Percentiles rank a stretch among this genome's conserved stretches.
These are phyloP conservation scores for pig (Sus scrofa) DNA, from an alignment of 2,113 vertebrate species.

Conservation along the genomic window DNA sequence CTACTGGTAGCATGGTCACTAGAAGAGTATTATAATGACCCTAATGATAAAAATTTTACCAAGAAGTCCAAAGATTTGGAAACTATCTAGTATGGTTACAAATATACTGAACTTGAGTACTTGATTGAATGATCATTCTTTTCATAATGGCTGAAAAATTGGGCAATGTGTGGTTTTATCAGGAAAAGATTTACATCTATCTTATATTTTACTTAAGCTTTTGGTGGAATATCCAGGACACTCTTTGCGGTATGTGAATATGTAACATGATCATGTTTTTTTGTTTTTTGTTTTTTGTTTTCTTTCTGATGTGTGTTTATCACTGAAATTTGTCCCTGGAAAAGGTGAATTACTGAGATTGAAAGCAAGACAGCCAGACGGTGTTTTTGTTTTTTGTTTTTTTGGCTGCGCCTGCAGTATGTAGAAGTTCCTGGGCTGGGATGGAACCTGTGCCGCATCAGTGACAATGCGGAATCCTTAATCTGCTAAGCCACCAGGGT, in stretches of 20 bases:
- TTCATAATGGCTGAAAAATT: constrained; percentile 31
- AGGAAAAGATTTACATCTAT: constrained; percentile 14
- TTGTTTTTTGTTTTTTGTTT: not conserved
- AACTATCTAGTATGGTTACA: not conserved
- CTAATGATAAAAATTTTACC: not conserved
- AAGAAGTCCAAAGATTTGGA: constrained; percentile 3
- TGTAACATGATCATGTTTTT: not conserved
- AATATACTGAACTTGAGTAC: not conserved
- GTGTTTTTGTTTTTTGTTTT: not conserved
- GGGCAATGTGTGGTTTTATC: not conserved
- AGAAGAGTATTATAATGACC: constrained; percentile 11
- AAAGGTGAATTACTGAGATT: not conserved
- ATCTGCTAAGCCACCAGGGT: too few relatives aligned
- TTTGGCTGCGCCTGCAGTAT: too few relatives aligned
- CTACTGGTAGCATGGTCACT: not conserved
- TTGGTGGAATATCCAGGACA: constrained; percentile 17
- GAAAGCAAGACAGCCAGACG: not conserved
- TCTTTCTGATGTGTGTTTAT: not conserved
- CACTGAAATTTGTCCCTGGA: constrained; percentile 43
- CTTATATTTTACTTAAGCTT: not conserved
- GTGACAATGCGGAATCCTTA: too few relatives aligned
- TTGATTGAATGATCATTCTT: not conserved
- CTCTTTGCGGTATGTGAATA: constrained; percentile 4
- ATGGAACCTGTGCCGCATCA: too few relatives aligned
- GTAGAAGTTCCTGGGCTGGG: too few relatives aligned